Base-by-base conservation (phyloP, 2,113 vertebrate genomes). In the Alligator sinensis region DNA sequence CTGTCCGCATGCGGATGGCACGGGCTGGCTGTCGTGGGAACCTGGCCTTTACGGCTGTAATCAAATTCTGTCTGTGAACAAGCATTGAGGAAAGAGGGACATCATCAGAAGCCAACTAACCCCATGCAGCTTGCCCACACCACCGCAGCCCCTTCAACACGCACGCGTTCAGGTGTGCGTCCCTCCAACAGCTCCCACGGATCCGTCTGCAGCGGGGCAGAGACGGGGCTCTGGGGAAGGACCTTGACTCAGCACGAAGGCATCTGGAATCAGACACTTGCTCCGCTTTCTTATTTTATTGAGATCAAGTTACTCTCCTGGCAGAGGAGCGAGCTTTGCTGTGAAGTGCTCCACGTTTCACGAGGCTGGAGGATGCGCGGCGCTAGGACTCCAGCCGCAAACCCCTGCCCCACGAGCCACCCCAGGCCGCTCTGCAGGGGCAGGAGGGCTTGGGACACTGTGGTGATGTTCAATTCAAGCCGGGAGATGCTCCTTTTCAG, bases 401-500 rank as follows among this genome's bases (percentile, higher is more conserved):
- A 80, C 77, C 30, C 14, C 1, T 4, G 86, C 80, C 91, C 81
- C 58, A 17, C 62, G 0, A 1, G 94, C 70, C 88, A 89, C 82
- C 63, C 72, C 77, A 47, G 75, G 82, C 1, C 2, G 74, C 60
- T 86, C 18, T 0, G 89, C 57, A 62, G 47, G 72, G 61, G 59
- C 89, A 90, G 89, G 79, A 88, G 87, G 88, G 83, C 93, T 82
- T 70, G 79, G 28, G 79, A 68, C 77, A 22, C 76, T 55, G 88
- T 80, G 81, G 79, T 60, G 60, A 95, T 95, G 96, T 47, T 47
- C 47, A 95, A 90, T 93, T 97, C 94, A 96, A 2, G 1, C 78
- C 94, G 93, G 17, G 68, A 95, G 95, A 97, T 91, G 79, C 86
- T 94, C 94, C 62, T 77, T 59, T 94, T 86, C 83, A 86, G 87